These are phyloP conservation scores for Odocoileus hemionus DNA, from an alignment of 2,113 vertebrate species.

Conservation along the genomic window DNA sequence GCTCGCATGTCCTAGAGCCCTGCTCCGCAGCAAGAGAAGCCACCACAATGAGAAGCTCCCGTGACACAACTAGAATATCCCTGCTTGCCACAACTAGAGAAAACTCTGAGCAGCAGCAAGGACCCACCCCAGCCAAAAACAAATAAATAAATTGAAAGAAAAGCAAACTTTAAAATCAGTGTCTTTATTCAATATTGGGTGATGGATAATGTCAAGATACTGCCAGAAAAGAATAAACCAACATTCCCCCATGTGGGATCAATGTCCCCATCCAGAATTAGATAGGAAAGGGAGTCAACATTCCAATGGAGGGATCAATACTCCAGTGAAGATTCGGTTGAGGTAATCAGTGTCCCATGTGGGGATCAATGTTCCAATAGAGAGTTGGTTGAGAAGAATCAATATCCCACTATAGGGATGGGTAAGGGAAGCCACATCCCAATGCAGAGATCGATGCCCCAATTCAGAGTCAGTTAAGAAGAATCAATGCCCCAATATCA, in stretches of 20 bases:
- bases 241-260: slow-evolving; percentile 9
- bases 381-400: slow-evolving; percentile 38
- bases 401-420: neutral
- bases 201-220: neutral
- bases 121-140: neutral
- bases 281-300: slow-evolving; percentile 25
- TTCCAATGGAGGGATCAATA: slow-evolving; percentile 53
- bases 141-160: neutral
- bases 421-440: slow-evolving; percentile 1
- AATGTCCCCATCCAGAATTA: slow-evolving; percentile 28
- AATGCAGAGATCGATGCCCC: slow-evolving; percentile 23
- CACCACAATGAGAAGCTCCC: neutral
- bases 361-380: slow-evolving; percentile 38
- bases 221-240: slow-evolving; percentile 27
- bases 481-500: slow-evolving; percentile 38
- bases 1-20: neutral
- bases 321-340: slow-evolving; percentile 16
- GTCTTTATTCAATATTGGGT: neutral
- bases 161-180: neutral
- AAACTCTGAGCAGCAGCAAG: neutral
- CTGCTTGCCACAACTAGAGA: neutral
- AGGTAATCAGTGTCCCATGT: slow-evolving; percentile 28
- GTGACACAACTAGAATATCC: neutral
- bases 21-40: neutral
- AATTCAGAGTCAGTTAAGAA: slow-evolving; percentile 20